Base-by-base conservation (phyloP, 2,797 vertebrate genomes). In the Sebastolobus alascanus region DNA sequence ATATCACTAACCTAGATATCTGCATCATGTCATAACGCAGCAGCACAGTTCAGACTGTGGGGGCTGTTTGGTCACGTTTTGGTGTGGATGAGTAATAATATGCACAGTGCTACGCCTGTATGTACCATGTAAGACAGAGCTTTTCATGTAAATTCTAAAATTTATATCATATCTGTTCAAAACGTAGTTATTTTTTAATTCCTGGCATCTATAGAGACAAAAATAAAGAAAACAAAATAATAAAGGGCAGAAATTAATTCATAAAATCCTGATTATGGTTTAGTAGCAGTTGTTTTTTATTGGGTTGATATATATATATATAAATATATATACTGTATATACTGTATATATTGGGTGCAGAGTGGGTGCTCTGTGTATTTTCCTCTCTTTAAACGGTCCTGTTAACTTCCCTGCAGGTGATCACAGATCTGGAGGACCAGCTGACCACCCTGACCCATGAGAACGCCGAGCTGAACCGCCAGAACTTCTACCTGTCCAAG, bases 381-480 rank as follows among this genome's bases (percentile, higher is more conserved):
- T 60, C 7, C 27, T 60, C 16, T 61, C 6, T 33, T 75, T 35
- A 0, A 56, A 56, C 35, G 35, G 7, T 35, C 38, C 68, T 29
- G 37, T 64, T 66, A 22, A 35, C 37, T 46, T n/a, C 9, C 75
- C 55, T 64, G 61, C 84, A 99, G 98, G 98, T 99, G 71, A 99
- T 99, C 87, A 98, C 98, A 3, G 98, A 99, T 75, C 94, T 99
- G 84, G 98, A 99, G 94, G 98, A 99, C 87, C 98, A 99, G 94
- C 93, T 99, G 77, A 99, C 97, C 72, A 95, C 97, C 64, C 93
- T 99, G 91, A 97, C 96, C 2, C 98, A 99, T 91, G 98, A 99
- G 91, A 99, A 99, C 0, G 97, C 97, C 0, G 98, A 99, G 87
- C 95, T 99, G 90, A 99, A 99, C 95, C 97, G 98, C 5, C 98